phyloP scores from a whole-genome alignment of 92 coral and sea anemone species.

The Virgularia gustaviana region DNA sequence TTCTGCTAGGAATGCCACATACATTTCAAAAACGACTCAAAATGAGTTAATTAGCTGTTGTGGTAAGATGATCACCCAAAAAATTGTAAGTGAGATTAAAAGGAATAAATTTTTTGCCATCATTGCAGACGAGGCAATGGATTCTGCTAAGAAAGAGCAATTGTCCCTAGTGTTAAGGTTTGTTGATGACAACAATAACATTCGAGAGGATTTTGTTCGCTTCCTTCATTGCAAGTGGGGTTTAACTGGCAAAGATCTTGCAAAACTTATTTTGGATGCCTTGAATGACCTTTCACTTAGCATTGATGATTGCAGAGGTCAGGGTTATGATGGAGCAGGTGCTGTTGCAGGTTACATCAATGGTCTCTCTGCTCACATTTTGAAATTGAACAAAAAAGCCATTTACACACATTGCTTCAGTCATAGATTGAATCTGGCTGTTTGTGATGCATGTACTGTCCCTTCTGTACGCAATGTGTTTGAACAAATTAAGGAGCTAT shows the following conservation, averaged over 20 bases:
- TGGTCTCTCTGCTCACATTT: not conserved
- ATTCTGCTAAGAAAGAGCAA: too few relatives aligned
- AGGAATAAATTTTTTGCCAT: too few relatives aligned
- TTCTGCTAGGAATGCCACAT: constrained; percentile 19
- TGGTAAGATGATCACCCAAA: too few relatives aligned
- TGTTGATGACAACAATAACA: constrained; percentile 2
- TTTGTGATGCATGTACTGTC: too few relatives aligned
- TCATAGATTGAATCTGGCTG: too few relatives aligned
- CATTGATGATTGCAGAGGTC: constrained; percentile 21
- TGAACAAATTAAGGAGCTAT: too few relatives aligned
- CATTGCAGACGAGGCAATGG: too few relatives aligned
- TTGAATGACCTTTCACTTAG: not conserved
- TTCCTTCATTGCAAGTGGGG: constrained; percentile 25
- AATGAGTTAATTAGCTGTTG: too few relatives aligned
- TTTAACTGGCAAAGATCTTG: constrained; percentile 13
- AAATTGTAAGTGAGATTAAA: too few relatives aligned
- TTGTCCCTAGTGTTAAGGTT: constrained; percentile 9
- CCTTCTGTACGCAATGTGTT: too few relatives aligned
- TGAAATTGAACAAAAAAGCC: not conserved
- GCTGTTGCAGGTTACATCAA: constrained; percentile 8
- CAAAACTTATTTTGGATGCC: not conserved
- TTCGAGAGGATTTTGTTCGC: constrained; percentile 12
- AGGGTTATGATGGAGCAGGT: constrained; percentile 35
- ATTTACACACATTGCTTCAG: too few relatives aligned
- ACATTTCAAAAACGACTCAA: constrained; percentile 30